Evolutionary conservation across 2,888 invertebrate species (phyloP).

Genomic region (Leistus spinibarbis): DNA sequence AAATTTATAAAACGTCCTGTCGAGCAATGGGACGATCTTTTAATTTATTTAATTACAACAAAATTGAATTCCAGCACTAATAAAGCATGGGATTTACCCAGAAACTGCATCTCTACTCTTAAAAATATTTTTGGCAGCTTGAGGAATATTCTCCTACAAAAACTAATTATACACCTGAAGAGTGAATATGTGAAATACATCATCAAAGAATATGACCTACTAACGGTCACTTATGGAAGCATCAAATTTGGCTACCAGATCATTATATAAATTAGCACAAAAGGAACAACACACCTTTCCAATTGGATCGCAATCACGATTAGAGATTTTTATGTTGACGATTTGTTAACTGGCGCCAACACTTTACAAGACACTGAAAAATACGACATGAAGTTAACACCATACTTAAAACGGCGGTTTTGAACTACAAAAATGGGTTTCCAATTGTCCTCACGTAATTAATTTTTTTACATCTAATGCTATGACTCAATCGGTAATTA

Average conservation of each 20-base stretch:
- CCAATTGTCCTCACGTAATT: neutral
- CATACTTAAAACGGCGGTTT: conserved; percentile 19
- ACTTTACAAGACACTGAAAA: neutral
- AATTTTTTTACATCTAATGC: neutral
- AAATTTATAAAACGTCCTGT: conserved; percentile 42
- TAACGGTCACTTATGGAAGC: conserved; percentile 42
- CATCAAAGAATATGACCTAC: conserved; percentile 31
- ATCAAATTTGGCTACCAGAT: conserved; percentile 40
- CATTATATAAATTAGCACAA: conserved; percentile 31
- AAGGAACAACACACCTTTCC: conserved; percentile 32
- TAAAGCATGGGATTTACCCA: conserved; percentile 39
- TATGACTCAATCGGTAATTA: neutral
- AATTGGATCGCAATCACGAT: conserved; percentile 21
- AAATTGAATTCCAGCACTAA: conserved; percentile 41
- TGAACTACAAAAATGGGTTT: conserved; percentile 1
- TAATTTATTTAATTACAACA: conserved; percentile 42
- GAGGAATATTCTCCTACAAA: neutral
- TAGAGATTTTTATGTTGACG: conserved; percentile 38
- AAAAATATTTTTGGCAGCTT: conserved; percentile 41
- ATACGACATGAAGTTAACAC: neutral
- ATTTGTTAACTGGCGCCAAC: conserved; percentile 23
- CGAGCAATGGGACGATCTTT: conserved; percentile 43
- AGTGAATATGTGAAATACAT: neutral
- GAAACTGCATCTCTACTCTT: conserved; percentile 21
- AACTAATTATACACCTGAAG: neutral